Base-by-base conservation (phyloP, 1,140 invertebrate genomes). In the Zaprionus davidi region DNA sequence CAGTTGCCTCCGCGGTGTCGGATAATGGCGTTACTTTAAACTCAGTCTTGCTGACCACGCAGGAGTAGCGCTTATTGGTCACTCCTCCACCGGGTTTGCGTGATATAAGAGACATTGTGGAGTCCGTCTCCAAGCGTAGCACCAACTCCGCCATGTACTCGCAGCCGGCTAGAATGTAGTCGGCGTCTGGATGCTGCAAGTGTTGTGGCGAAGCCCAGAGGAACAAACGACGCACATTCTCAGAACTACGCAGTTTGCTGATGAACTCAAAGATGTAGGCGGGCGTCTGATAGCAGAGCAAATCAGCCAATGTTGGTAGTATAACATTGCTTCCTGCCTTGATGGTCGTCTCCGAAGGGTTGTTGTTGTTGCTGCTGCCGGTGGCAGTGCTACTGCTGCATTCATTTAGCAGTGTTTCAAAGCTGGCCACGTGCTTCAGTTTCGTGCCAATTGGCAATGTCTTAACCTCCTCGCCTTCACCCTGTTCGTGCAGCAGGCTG, bases 141-240 rank as follows among this genome's bases (percentile, higher is more conserved):
- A 92, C 77, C 20, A 92, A 17, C 38, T 93, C 85, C 1, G 91
- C 81, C 26, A 92, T 68, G 57, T 93, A 90, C 41, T 93, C 91
- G 51, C 83, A 91, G 6, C 81, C 90, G 1, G 84, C 79, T 4
- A 93, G 38, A 6, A 92, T 71, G 57, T 87, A 91, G 7, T 70
- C 66, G 3, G 71, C 76, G 49, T 81, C 66, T 5, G 78, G 53
- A 63, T 92, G 78, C 34, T 78, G 76, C 24, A 87, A n/a, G 34
- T 85, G 60, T 5, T 66, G 58, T 0, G 79, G 81, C 2, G 91
- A 82, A 1, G 78, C 81, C 92, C 92, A 93, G 3, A 91, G 49
- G 38, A 92, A 92, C 1, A 90, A 63, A 2, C 91, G 87, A 26
- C 82, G 78, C 31, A 92, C 85, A n/a, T 91, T 58, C 15, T 81